These are phyloP conservation scores for Chalcis sispes DNA, from an alignment of 2,888 invertebrate species.

Conservation along the genomic window DNA sequence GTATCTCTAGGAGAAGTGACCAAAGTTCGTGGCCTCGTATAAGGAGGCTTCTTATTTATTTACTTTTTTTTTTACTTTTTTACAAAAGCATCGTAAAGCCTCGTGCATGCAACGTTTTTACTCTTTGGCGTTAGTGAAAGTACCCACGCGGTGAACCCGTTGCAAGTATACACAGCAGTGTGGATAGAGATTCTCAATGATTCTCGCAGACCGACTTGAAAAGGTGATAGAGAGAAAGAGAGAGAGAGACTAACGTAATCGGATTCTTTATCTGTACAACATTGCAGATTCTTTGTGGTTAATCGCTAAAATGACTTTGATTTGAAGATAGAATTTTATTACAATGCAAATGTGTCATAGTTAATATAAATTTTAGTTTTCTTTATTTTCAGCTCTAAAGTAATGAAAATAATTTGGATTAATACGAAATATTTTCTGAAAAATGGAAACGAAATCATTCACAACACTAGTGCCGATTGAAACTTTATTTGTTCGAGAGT, in stretches of 20 bases:
- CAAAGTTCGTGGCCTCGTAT: constrained; percentile 47
- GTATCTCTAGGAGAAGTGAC: constrained; percentile 13
- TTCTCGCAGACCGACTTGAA: constrained; percentile 9
- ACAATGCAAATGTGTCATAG: too few species aligned
- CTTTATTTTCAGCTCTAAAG: too few species aligned
- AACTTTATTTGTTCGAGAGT: too few species aligned
- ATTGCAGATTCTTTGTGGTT: not conserved
- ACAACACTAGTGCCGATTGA: too few species aligned
- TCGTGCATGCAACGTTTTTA: constrained; percentile 19
- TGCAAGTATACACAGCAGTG: not conserved
- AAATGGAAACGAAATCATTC: too few species aligned
- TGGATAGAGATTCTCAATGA: constrained; percentile 27
- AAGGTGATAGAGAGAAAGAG: constrained; percentile 36
- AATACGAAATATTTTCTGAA: too few species aligned
- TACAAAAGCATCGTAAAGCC: not conserved
- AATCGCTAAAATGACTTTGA: too few species aligned
- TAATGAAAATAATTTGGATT: too few species aligned
- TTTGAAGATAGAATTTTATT: too few species aligned
- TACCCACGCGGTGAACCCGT: constrained; percentile 12
- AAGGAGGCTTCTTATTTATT: constrained; percentile 7
- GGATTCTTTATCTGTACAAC: constrained; percentile 28
- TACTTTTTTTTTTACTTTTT: not conserved
- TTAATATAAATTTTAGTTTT: too few species aligned
- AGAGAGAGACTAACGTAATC: constrained; percentile 36
- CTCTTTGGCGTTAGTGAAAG: constrained; percentile 45